Conservation (phyloP, 2,113 vertebrate genomes). For the Cacatua alba region DNA sequence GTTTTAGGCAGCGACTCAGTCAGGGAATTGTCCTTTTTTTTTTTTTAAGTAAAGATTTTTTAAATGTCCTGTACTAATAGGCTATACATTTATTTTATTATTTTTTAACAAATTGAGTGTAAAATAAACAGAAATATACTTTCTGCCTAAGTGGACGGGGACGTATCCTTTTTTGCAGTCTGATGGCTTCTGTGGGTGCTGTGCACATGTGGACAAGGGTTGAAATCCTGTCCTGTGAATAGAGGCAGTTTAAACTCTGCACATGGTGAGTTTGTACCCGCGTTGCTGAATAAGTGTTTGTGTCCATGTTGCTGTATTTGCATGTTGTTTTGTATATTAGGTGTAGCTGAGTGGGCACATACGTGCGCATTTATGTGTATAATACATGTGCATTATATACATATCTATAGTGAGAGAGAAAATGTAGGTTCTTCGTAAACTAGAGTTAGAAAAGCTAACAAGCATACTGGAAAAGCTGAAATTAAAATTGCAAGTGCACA, state of each 20-base stretch:
- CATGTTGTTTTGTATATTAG: background rate
- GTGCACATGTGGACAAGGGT: too few species aligned
- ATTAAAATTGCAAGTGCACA: background rate
- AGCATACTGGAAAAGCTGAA: background rate
- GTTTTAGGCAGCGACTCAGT: background rate
- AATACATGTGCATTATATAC: background rate
- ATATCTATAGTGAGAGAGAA: background rate
- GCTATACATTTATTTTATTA: background rate
- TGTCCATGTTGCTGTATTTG: background rate
- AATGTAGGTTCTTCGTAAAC: background rate
- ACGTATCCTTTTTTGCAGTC: background rate
- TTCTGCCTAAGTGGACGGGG: background rate
- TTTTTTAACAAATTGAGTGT: background rate
- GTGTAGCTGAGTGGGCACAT: too few species aligned
- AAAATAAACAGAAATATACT: background rate
- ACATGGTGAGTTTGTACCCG: fast-evolving
- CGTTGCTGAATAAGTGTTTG: background rate
- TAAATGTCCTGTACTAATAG: background rate
- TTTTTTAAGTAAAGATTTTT: background rate
- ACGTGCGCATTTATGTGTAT: too few species aligned
- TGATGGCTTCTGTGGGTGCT: background rate
- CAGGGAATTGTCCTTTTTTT: background rate
- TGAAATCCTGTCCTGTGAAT: background rate
- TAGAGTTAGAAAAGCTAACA: background rate
- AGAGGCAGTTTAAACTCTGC: background rate